These are phyloP conservation scores for Natrix natrix DNA, from an alignment of 2,797 vertebrate species.

Conservation along the genomic window DNA sequence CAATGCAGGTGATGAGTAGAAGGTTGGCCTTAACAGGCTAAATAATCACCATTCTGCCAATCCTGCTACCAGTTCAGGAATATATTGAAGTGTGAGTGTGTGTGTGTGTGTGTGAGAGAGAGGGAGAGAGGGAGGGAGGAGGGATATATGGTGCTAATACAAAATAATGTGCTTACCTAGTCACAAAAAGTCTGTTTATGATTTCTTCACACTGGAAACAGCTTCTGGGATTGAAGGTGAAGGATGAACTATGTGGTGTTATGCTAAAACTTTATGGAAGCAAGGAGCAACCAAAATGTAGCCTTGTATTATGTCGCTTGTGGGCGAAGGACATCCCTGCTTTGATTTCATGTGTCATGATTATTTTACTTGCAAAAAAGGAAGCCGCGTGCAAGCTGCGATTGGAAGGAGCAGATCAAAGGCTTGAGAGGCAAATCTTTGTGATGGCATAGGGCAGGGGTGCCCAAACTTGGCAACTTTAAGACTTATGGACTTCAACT, in stretches of 20 bases:
- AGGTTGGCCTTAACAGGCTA: background rate
- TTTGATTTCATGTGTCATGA: background rate
- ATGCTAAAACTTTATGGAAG: background rate
- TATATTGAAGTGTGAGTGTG: background rate
- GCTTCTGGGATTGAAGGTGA: background rate
- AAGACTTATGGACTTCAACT: no score
- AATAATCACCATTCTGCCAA: background rate
- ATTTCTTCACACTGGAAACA: conserved; percentile 5
- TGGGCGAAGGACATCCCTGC: background rate
- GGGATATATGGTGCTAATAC: background rate
- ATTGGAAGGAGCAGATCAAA: background rate
- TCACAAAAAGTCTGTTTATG: background rate
- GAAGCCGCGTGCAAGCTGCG: background rate
- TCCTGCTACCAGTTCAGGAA: background rate
- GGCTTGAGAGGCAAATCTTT: background rate
- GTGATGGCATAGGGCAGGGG: background rate
- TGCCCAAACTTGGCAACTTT: no score
- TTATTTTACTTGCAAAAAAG: background rate
- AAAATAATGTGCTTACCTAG: background rate
- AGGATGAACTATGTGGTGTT: no score
- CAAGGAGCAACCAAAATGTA: background rate
- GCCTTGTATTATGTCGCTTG: background rate
- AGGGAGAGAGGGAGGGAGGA: no score
- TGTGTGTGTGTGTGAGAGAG: background rate
- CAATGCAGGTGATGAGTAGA: background rate